A percentile compares a stretch with the other conserved stretches of the same genome.
Evolutionary conservation across 2,113 vertebrate genomes (phyloP).

Genomic region (Dicerorhinus sumatrensis): DNA sequence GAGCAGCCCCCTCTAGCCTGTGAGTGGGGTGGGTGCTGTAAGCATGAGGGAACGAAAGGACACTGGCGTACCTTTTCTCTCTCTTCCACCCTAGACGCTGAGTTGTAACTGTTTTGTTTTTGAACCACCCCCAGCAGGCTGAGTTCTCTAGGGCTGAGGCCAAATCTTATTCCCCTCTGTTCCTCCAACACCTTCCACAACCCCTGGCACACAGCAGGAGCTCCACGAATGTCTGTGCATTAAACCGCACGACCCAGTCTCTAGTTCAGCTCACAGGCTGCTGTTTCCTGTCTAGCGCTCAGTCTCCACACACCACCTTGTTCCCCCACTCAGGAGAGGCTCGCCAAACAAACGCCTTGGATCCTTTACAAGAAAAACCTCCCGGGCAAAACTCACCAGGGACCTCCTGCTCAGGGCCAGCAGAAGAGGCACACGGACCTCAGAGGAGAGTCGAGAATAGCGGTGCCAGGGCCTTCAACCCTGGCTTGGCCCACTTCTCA

Average conservation of each 20-base stretch:
- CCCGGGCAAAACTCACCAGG: neutral
- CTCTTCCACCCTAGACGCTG: neutral
- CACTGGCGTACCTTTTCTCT: neutral
- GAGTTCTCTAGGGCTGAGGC: neutral
- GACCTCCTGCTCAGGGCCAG: neutral
- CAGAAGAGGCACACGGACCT: rapidly evolving
- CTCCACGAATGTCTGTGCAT: neutral
- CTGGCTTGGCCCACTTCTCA: neutral
- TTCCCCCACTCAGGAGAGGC: neutral
- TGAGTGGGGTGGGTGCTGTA: neutral
- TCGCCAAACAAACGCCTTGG: neutral
- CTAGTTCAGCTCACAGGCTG: neutral
- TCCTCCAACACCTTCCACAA: neutral
- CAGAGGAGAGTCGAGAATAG: neutral
- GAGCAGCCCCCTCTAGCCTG: neutral
- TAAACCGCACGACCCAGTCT: rapidly evolving
- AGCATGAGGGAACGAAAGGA: neutral
- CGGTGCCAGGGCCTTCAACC: neutral
- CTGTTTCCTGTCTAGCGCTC: neutral
- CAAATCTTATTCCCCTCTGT: neutral
- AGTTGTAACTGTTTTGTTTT: neutral
- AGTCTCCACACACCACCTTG: neutral
- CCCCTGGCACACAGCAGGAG: neutral
- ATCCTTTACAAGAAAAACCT: neutral
- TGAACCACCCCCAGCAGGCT: neutral